These are phyloP conservation scores for Pempheris klunzingeri DNA, from an alignment of 2,797 vertebrate genomes.

Conservation along the genomic window DNA sequence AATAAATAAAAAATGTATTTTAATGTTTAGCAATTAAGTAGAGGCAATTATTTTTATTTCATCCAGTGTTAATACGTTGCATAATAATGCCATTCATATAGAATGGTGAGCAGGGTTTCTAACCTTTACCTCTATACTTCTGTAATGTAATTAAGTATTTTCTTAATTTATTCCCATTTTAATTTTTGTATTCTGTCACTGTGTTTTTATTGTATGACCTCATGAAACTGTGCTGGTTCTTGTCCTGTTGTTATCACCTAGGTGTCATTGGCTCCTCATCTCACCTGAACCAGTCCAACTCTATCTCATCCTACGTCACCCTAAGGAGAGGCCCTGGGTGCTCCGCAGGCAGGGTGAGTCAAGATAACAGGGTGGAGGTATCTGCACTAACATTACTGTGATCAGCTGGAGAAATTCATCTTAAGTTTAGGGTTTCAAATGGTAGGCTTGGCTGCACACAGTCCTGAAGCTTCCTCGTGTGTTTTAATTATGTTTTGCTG, in stretches of 20 bases:
- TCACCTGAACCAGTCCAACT: slow-evolving; percentile 88
- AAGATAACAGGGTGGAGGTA: too few relatives aligned
- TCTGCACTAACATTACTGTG: not conserved
- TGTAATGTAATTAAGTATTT: too few relatives aligned
- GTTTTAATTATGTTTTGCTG: not conserved
- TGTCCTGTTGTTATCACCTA: slow-evolving; percentile 37
- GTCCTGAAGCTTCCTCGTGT: not conserved
- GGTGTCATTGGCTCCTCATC: slow-evolving; percentile 88
- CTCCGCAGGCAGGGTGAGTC: slow-evolving; percentile 86
- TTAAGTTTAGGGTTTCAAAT: not conserved
- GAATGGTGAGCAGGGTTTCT: not conserved
- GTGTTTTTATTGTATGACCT: not conserved
- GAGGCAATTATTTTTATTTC: not conserved
- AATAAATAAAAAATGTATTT: too few relatives aligned
- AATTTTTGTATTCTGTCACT: not conserved
- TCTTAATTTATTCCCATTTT: not conserved
- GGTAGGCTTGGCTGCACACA: not conserved
- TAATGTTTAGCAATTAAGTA: not conserved
- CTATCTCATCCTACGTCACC: slow-evolving; percentile 91
- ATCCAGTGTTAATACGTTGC: not conserved
- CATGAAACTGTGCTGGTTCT: not conserved
- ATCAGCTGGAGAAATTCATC: not conserved
- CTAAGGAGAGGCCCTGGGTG: slow-evolving; percentile 85
- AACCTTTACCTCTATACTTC: not conserved
- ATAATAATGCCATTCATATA: not conserved